Evolutionary conservation across 2,113 vertebrate species (phyloP), one percentile per base, ranked within the genome.

Genomic region (Rhegmatorhina hoffmannsi): DNA sequence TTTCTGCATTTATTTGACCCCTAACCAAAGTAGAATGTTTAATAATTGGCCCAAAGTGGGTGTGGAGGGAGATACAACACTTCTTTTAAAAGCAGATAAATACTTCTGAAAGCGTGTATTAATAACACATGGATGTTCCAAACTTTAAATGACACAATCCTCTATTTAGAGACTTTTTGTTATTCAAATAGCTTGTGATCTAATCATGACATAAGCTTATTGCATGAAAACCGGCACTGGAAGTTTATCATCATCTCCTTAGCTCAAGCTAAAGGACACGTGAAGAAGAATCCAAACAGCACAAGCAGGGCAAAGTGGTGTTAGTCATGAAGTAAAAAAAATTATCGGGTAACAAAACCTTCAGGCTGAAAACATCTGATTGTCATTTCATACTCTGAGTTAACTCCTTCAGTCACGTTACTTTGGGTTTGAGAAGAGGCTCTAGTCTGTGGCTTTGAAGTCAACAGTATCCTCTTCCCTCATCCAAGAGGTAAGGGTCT

Each of bases 281-380:
- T 68, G 90, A 87, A 82, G 46, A 75, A 5, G 36, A 84, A 52
- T 90, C 73, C 67, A 70, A 92, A 36, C 79, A 86, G 56, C 52
- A 5, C 53, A 84, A 93, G 38, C 24, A 80, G 84, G 21, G 34
- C 58, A 36, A 75, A 83, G 49, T 3, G 2, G 14, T 72, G 31
- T 90, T 93, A 92, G 74, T 95, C 95, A 94, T 66, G 47, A 91
- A 64, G 17, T 64, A 55, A 75, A 86, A 74, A 63, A 88, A 59
- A n/a, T 5, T 8, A 66, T 2, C 1, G 6, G 36, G 20, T 92
- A 83, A 78, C 33, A 90, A 89, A 95, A 72, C 79, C 49, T 78
- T 87, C n/a, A 82, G 64, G 60, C 83, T 78, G 83, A 84, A 92
- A 87, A 73, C 64, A 63, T 66, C 52, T 93, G 79, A 93, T 80